Conservation (phyloP, 1,140 invertebrate species). For the Macrobrachium nipponense region DNA sequence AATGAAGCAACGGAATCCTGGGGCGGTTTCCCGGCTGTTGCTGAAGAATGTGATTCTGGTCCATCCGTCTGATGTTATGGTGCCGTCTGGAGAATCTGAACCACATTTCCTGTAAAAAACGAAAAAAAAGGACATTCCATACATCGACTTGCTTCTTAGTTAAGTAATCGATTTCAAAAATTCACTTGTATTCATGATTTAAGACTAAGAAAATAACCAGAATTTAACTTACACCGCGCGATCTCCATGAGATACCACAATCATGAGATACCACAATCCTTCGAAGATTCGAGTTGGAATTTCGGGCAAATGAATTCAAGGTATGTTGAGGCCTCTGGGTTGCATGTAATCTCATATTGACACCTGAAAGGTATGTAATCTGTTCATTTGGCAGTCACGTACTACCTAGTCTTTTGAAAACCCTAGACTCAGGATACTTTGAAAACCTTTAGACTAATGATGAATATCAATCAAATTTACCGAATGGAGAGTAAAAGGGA, state of each 20-base stretch:
- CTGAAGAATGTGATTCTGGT: conserved; percentile 20
- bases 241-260: neutral
- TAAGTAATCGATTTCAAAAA: too few relatives aligned
- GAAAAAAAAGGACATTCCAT: too few relatives aligned
- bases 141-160: too few relatives aligned
- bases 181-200: too few relatives aligned
- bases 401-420: too few relatives aligned
- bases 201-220: too few relatives aligned
- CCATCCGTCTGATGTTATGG: conserved; percentile 7
- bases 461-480: too few relatives aligned
- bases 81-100: conserved; percentile 5
- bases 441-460: too few relatives aligned
- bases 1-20: conserved; percentile 25
- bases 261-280: conserved; percentile 11
- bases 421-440: too few relatives aligned
- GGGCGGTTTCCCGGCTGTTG: neutral
- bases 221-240: conserved; percentile 16
- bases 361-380: neutral
- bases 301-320: conserved; percentile 24
- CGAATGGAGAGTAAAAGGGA: too few relatives aligned
- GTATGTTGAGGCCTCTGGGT: neutral
- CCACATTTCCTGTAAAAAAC: conserved; percentile 6
- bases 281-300: conserved; percentile 18
- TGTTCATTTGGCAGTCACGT: too few relatives aligned
- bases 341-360: conserved; percentile 26